Percentiles rank a stretch among this genome's conserved stretches.
Evolutionary conservation across 2,113 vertebrate species (phyloP).

Genomic region (Ptychochromis oligacanthus): DNA sequence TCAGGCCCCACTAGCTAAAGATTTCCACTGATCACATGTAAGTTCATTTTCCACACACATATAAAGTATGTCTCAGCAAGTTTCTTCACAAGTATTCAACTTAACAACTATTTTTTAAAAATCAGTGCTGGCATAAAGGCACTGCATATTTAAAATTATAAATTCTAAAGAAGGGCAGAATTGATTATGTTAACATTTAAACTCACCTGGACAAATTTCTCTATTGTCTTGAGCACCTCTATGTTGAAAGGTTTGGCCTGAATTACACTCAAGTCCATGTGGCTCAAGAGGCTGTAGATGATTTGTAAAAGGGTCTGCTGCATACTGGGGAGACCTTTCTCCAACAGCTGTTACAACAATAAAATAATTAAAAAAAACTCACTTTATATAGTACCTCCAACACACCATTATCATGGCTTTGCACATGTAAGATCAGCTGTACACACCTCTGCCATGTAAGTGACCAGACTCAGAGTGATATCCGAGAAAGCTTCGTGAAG

Average conservation of each 20-base stretch:
- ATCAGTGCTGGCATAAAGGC: not conserved
- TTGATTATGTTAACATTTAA: not conserved
- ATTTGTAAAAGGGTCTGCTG: conserved; percentile 96
- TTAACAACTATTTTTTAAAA: not conserved
- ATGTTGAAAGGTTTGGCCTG: conserved; percentile 94
- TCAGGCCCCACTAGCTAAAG: conserved; percentile 11
- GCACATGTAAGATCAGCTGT: not conserved
- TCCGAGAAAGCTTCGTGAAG: conserved; percentile 95
- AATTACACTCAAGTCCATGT: conserved; percentile 91
- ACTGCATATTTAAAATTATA: not conserved
- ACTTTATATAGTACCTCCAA: not conserved
- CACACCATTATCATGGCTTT: not conserved
- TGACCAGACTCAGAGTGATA: conserved; percentile 92
- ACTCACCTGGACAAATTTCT: conserved; percentile 95
- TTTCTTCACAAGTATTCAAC: not conserved
- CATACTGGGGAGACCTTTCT: conserved; percentile 95
- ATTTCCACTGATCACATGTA: conserved; percentile 27
- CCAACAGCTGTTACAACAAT: conserved; percentile 84
- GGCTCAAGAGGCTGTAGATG: conserved; percentile 95
- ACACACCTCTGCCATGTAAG: conserved; percentile 93
- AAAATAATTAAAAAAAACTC: conserved; percentile 10
- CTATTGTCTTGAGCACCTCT: conserved; percentile 96
- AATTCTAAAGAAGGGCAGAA: not conserved
- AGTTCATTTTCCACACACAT: accelerated
- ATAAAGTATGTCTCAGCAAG: not conserved